Evolutionary conservation across 2,888 invertebrate species (phyloP), one percentile per base, ranked within the genome.

Genomic region (Netelia inedita): DNA sequence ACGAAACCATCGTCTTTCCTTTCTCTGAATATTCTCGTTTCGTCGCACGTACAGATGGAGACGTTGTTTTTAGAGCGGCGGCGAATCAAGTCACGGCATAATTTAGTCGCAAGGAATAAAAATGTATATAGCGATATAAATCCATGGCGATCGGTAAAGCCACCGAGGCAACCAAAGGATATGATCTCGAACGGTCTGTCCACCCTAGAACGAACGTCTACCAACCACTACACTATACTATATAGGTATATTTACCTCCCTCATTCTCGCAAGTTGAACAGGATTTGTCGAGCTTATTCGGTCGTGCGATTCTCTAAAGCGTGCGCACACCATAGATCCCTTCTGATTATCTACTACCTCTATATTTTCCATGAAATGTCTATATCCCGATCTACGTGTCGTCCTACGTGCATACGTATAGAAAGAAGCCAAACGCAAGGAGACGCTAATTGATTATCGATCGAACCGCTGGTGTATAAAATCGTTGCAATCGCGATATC

Each of bases 71-170:
- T 65, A 28, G 72, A 72, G 46, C 23, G 71, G 72, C 50, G 41
- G 66, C 53, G 72, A 78, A 78, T 76, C 78, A 61, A 82, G 14
- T 1, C 21, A 50, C 59, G 46, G 57, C 57, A 21, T 16, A 66
- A 66, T 46, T 76, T 53, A 65, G 71, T 55, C 41, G 23, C 61
- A 63, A 73, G 50, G 73, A 61, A 61, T 28, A 63, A 23, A 19
- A 23, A 65, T 79, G 71, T 69, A 28, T 53, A 71, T 19, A 41
- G 83, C 59, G 43, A 79, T 79, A 66, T 83, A 83, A 83, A 80
- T 75, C 80, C 66, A 74, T 72, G 61, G 76, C 72, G 61, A 68
- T 76, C 50, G 59, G 76, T 76, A 84, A 80, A 84, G 83, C 80
- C 72, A 50, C 68, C 72, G 68, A 66, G 80, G 63, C 79, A 41